Base-by-base conservation (phyloP, 1,140 invertebrate species). In the Chlorops oryzae region DNA sequence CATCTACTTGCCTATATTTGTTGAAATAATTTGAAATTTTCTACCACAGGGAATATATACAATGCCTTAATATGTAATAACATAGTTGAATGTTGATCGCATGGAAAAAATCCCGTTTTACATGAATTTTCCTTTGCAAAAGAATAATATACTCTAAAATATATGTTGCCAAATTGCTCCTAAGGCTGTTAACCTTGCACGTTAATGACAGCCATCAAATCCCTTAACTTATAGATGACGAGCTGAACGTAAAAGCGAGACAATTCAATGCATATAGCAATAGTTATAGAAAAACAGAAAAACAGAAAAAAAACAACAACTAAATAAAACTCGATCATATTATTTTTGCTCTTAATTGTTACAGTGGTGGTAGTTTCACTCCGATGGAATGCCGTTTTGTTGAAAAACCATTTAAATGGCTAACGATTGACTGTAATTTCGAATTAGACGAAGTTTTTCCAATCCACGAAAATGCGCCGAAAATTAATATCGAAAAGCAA, bases 401-500 rank as follows among this genome's bases (percentile, higher is more conserved):
- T 17, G 63, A 72, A 28, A 72, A 68, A 47, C 54, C 59, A 21
- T 62, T 64, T 9, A 59, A 70, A 9, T 72, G 69, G 66, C 51
- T 62, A 35, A 56, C 59, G n/a, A 53, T 72, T 15, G 70, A 72
- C 25, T 59, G 61, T 41, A 62, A 25, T 21, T 72, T 70, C 47
- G 62, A 72, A 17, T 25, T 72, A 28, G 69, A 72, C 17, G 62
- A 68, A 45, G 54, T 71, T 12, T 61, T 68, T 42, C 65, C 65
- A 22, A 61, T 72, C 2, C n/a, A 51, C 2, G 54, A 67, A 25
- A 28, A 54, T 3, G 25, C 54, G n/a, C 54, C 58, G 23, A 60
- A 61, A 24, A 57, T 68, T n/a, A 68, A 72, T 42, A 63, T 72
- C 34, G 70, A 72, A 22, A 57, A 66, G 37, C 65, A 70, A 54